Evolutionary conservation across 2,113 vertebrate genomes (phyloP), one percentile per base, ranked within the genome.

Genomic region (Dicrurus megarhynchus): DNA sequence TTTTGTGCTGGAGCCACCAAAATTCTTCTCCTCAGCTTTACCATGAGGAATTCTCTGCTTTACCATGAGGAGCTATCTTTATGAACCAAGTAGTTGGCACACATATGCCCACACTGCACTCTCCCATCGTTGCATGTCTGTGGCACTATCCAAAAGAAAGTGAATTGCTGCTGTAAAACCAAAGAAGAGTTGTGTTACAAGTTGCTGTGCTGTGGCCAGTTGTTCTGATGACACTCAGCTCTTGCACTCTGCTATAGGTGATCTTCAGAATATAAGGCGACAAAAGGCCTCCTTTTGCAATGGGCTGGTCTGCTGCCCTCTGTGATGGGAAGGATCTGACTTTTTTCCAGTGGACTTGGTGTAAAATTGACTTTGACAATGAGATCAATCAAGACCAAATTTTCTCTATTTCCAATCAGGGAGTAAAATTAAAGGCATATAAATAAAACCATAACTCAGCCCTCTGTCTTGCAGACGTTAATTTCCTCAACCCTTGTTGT

Each of bases 61-160:
- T 84, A 30, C 3, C 3, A 37, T 26, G 47, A n/a, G 41, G 20
- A 60, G 3, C 14, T 78, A 5, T n/a, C 59, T 94, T 87, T 64
- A 32, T 3, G 8, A 91, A 35, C 18, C 17, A 44, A 52, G 49
- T 16, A 14, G 19, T 37, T 56, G 56, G 21, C 49, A 35, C 12
- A 49, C 18, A 14, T 32, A 37, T 0, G 0, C 20, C 37, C 35
- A 33, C 20, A 19, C 0, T 1, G 16, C 10, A 3, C 1, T 1
- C 4, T 84, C 26, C 6, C 2, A 3, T 49, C 27, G 1, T 30
- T 55, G 50, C 26, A 44, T 2, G 1, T 84, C 73, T 42, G 26
- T 7, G 7, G 41, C 33, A 93, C 56, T 57, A 26, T 53, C 32
- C 63, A 56, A 69, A 84, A 11, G 16, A 73, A 86, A 88, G 55